These are phyloP conservation scores for Tetranychus truncatus DNA, from an alignment of 2,888 invertebrate genomes.

Conservation along the genomic window DNA sequence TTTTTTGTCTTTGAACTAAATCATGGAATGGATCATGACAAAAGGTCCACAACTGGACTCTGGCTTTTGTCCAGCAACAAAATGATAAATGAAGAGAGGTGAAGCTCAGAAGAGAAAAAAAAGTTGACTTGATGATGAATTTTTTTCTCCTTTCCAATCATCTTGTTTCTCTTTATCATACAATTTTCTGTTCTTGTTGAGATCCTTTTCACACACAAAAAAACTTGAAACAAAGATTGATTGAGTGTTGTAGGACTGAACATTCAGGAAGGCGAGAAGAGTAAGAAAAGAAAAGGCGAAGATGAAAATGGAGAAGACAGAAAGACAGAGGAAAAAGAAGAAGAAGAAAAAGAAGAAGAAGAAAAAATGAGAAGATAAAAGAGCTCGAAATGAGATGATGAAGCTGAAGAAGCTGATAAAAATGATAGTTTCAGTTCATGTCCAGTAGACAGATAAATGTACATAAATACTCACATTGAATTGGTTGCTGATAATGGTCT, in stretches of 20 bases:
- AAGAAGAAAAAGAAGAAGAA: not conserved
- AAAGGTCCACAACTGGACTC: no score
- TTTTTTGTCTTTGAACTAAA: no score
- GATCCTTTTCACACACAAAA: not conserved
- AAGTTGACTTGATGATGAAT: no score
- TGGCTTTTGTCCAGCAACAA: no score
- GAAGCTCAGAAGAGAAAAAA: no score
- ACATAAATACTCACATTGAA: no score
- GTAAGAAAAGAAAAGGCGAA: not conserved
- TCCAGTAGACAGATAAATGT: no score
- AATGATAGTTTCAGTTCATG: not conserved
- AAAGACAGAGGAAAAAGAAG: constrained; percentile 8
- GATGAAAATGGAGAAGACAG: not conserved
- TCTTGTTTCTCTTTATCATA: not conserved
- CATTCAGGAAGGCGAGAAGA: not conserved
- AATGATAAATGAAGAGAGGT: no score
- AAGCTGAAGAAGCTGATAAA: not conserved
- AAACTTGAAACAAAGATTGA: not conserved
- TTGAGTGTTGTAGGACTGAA: not conserved
- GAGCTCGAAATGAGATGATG: not conserved
- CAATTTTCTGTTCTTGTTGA: not conserved
- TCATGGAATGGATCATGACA: no score
- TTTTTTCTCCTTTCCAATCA: no score
- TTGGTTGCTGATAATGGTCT: no score
- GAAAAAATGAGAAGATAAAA: not conserved